A percentile compares a stretch with the other conserved stretches of the same genome.
Conservation (phyloP, 2,113 vertebrate genomes). For the Lycocorax pyrrhopterus region DNA sequence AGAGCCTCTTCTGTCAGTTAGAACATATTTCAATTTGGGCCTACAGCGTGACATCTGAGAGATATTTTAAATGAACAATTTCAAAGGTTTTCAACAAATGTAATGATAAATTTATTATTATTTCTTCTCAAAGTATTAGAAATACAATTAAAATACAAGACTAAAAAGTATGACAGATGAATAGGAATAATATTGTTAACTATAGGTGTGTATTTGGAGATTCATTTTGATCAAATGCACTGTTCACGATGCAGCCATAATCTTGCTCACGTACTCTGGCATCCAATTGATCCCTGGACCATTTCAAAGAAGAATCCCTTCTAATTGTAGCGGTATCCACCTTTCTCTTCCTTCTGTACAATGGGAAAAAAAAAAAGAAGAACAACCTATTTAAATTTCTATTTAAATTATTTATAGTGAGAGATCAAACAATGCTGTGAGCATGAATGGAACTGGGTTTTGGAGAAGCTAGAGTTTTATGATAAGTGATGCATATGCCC, state of each 20-base stretch:
- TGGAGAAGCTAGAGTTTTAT: neutral
- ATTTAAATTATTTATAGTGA: neutral
- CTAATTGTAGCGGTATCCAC: rapidly evolving
- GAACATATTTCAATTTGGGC: neutral
- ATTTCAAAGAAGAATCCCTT: neutral
- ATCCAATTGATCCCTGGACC: neutral
- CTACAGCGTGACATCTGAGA: neutral
- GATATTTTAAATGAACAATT: neutral
- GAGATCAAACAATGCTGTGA: neutral
- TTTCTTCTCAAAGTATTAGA: neutral
- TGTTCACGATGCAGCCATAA: neutral
- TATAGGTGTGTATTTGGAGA: neutral
- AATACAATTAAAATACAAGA: neutral
- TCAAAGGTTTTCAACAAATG: neutral
- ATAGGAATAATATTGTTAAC: neutral
- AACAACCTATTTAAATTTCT: neutral
- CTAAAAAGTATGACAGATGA: neutral
- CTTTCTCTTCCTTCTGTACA: neutral
- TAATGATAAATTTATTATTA: neutral
- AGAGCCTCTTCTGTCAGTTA: neutral
- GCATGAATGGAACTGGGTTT: neutral
- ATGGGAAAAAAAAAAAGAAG: too few relatives aligned
- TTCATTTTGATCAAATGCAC: slow-evolving; percentile 38
- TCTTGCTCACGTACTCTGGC: neutral
- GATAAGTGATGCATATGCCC: neutral